Percentiles rank a stretch among this genome's conserved stretches.
Evolutionary conservation across 2,888 invertebrate species (phyloP).

Genomic region (Sycophila texana): DNA sequence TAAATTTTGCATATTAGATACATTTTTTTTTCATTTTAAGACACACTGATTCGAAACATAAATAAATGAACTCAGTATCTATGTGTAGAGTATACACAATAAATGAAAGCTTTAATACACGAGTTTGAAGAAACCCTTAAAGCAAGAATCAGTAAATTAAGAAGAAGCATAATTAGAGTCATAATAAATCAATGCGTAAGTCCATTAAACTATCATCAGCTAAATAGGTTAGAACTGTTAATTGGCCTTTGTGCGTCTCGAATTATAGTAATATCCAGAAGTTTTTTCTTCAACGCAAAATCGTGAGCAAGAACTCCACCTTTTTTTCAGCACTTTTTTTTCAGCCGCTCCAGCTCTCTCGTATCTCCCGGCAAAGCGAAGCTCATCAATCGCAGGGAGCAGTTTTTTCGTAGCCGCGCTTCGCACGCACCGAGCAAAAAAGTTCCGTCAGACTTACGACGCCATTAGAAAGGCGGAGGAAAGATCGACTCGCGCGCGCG

Average conservation of each 20-base stretch:
- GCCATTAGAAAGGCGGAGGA: conserved; percentile 32
- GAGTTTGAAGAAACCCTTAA: too few species aligned
- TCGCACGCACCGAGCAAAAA: conserved; percentile 25
- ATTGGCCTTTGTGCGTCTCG: not conserved
- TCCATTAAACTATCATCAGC: not conserved
- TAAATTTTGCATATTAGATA: too few species aligned
- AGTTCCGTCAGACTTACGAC: conserved; percentile 34
- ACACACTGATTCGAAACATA: too few species aligned
- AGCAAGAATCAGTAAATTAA: too few species aligned
- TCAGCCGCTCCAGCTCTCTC: not conserved
- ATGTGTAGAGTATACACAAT: too few species aligned
- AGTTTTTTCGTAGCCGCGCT: conserved; percentile 25
- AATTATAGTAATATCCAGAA: not conserved
- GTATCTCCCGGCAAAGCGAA: conserved; percentile 16
- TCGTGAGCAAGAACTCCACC: not conserved
- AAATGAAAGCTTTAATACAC: too few species aligned
- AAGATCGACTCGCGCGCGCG: not conserved
- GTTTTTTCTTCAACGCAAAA: not conserved
- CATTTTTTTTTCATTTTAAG: too few species aligned
- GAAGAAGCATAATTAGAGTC: too few species aligned
- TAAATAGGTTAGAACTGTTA: not conserved
- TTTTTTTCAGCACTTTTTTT: not conserved
- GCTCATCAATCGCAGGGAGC: conserved; percentile 33
- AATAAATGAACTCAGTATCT: too few species aligned
- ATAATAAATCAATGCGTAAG: too few species aligned